Evolutionary conservation across 2,113 vertebrate species (phyloP), one percentile per base, ranked within the genome.

Genomic region (Bagarius yarrelli): DNA sequence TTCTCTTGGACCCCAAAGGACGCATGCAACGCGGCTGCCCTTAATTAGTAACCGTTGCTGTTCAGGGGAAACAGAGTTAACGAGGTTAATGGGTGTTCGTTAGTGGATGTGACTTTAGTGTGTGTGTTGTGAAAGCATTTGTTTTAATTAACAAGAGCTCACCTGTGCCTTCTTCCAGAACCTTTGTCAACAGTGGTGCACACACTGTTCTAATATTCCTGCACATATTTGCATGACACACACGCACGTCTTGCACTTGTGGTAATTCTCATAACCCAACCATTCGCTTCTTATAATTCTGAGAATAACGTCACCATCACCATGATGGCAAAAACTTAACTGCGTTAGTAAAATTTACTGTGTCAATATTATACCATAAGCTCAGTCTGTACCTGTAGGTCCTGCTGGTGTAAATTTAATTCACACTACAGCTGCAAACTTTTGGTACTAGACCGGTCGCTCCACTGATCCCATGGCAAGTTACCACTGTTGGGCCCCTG

Each of bases 1-100:
- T 90, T 87, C 72, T 47, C 86, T 89, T 90, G 89, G 85, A 25
- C 25, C 80, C 30, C 63, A 27, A 61, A 70, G 82, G 56, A 6
- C 73, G 82, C 84, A 81, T 72, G 66, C 53, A 14, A 21, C 64
- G 76, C 60, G 36, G 61, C 66, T 50, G 76, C 50, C 6, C 18
- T 30, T 73, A 59, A 70, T 27, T 55, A 27, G 30, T 47, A 72
- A 60, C 3, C 1, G 14, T 52, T 53, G n/a, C 2, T 14, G 11
- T 61, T 23, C 53, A 23, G 1, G 30, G 27, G 21, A 4, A 40
- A 3, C 36, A 11, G 44, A 47, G 44, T 47, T 47, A 30, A 52
- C 23, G 1, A 1, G 66, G 52, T 76, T 81, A 69, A 61, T 44
- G 23, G 70, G 21, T 3, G 8, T 76, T 63, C 44, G 25, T 50